A percentile compares a stretch with the other conserved stretches of the same genome.
Evolutionary conservation across 2,113 vertebrate genomes (phyloP).

Genomic region (Coracopsis vasa): DNA sequence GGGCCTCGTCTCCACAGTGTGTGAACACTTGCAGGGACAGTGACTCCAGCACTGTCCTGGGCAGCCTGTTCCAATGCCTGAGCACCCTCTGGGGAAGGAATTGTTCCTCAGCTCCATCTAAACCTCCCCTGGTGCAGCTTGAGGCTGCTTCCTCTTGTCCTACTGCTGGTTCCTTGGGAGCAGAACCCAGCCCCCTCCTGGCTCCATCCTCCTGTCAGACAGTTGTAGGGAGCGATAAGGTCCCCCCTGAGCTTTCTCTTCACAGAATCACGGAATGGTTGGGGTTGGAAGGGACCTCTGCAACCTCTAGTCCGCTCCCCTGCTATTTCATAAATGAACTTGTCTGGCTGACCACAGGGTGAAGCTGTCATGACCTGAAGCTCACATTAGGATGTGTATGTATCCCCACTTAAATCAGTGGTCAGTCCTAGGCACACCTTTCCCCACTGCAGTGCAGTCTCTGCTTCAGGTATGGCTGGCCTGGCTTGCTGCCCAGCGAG

Average conservation of each 20-base stretch:
- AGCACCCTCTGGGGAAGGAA: no score
- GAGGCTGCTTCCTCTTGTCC: no score
- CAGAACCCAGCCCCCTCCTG: no score
- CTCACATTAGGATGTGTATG: fast-evolving
- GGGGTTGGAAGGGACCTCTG: neutral
- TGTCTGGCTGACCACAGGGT: neutral
- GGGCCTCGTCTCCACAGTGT: neutral
- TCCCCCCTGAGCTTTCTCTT: neutral
- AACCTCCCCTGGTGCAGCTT: no score
- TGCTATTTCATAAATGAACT: neutral
- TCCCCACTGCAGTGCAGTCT: neutral
- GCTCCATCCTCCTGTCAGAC: no score
- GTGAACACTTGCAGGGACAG: no score
- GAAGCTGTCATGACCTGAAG: neutral
- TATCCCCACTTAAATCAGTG: neutral
- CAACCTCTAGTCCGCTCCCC: neutral
- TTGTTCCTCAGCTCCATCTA: no score
- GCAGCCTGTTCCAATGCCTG: no score
- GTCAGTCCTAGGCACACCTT: neutral
- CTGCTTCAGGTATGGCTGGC: neutral
- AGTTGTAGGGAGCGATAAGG: neutral
- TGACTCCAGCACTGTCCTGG: no score
- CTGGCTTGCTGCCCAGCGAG: neutral
- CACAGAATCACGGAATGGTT: neutral
- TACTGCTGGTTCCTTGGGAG: no score